Percentiles rank a stretch among this genome's conserved stretches.
phyloP scores from a whole-genome alignment of 2,797 vertebrate genomes.

The Sciurus carolinensis region DNA sequence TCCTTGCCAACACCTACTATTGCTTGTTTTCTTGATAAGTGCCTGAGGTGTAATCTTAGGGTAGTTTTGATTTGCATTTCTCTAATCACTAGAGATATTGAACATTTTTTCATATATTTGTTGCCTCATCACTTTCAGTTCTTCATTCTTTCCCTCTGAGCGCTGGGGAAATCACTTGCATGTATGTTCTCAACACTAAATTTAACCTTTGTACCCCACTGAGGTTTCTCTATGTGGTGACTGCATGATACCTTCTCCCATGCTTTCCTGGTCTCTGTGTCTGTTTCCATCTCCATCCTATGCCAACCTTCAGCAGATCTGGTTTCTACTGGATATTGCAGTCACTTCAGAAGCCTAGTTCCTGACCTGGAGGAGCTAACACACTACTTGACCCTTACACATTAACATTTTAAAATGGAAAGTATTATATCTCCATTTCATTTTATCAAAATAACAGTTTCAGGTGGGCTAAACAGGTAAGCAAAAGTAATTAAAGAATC shows the following conservation, averaged over 20 bases:
- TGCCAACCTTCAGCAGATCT: not conserved
- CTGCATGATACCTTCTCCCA: rapidly evolving
- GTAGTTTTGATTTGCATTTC: no score
- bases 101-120: no score
- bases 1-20: no score
- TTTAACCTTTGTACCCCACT: not conserved
- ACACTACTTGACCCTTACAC: not conserved
- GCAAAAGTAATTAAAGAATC: not conserved
- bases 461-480: not conserved
- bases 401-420: not conserved
- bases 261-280: not conserved
- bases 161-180: not conserved
- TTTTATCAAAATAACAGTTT: slow-evolving; percentile 9
- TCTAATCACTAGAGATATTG: no score
- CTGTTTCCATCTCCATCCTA: not conserved
- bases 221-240: rapidly evolving
- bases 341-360: not conserved
- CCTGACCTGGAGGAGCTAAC: not conserved
- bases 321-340: no score
- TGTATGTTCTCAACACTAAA: not conserved
- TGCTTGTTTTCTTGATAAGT: no score
- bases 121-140: not conserved
- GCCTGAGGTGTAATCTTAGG: no score
- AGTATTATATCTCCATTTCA: not conserved
- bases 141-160: not conserved